phyloP scores from a whole-genome alignment of 2,113 vertebrate genomes.

The Peromyscus californicus region DNA sequence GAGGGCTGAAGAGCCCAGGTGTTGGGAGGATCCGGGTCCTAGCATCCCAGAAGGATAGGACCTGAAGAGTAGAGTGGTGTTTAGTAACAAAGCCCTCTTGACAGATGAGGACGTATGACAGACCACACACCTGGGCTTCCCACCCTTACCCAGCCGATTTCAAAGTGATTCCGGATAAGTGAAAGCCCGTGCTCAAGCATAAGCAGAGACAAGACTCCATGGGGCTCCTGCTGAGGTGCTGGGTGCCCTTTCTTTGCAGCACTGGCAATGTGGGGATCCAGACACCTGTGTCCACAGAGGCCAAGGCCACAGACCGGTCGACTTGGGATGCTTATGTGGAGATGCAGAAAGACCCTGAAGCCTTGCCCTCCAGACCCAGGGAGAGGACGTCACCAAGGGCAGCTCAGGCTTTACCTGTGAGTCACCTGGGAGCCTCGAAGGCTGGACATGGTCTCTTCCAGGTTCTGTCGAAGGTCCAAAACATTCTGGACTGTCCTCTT shows the following conservation, averaged over 20 bases:
- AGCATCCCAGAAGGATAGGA: not conserved
- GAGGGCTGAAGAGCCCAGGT: not conserved
- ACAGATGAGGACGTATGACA: not conserved
- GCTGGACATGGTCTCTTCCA: slow-evolving; percentile 99
- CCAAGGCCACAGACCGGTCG: no score
- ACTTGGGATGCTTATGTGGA: not conserved
- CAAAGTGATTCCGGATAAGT: not conserved
- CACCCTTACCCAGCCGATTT: no score
- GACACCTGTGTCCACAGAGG: no score
- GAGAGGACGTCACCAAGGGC: fast-evolving
- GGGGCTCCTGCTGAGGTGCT: not conserved
- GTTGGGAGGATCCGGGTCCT: fast-evolving
- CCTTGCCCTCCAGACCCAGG: no score
- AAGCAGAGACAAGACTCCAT: not conserved
- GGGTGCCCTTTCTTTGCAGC: fast-evolving
- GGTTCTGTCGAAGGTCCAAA: slow-evolving; percentile 97
- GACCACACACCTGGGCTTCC: no score
- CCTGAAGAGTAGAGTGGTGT: not conserved
- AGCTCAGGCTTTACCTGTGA: slow-evolving; percentile 91
- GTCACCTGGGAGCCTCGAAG: slow-evolving; percentile 95
- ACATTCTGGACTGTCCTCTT: slow-evolving; percentile 98
- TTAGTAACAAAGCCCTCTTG: not conserved
- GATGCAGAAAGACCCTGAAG: not conserved
- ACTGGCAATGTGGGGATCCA: fast-evolving
- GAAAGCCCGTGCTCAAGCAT: not conserved